Base-by-base conservation (phyloP, 37 sponge, comb jelly and placozoan species). In the Tethya wilhelma region DNA sequence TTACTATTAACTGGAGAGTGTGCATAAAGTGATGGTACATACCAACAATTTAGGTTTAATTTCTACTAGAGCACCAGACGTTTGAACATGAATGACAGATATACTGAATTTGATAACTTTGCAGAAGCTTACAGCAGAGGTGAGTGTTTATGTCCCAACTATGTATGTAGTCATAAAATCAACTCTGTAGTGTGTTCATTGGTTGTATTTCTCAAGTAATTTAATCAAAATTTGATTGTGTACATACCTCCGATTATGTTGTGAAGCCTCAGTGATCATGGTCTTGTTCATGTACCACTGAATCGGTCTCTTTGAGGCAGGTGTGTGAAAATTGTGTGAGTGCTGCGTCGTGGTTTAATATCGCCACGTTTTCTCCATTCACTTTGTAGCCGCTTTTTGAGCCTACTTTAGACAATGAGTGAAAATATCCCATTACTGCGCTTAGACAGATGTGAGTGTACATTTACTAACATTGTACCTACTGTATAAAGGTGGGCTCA, bases 51-150 rank as follows among this genome's bases (percentile, higher is more conserved):
- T n/a, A n/a, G n/a, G n/a, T n/a, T n/a, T n/a, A n/a, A n/a, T n/a
- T n/a, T n/a, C n/a, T n/a, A n/a, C n/a, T n/a, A n/a, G n/a, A n/a
- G n/a, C n/a, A n/a, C n/a, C n/a, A n/a, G n/a, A n/a, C n/a, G n/a
- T n/a, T 17, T 23, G 25, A 7, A 11, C 62, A 87, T 83, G 62
- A 23, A 41, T 1, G 25, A 58, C 19, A 33, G 63, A 11, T 81
- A 81, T 34, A 62, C 72, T 1, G 81, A 81, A 63, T 81, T 81
- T 58, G 81, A 81, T 14, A 33, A 70, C 5, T 81, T 81, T 58
- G 60, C 72, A n/a, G 12, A 9, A 9, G 14, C 14, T 49, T 19
- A 49, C 34, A 34, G 69, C 8, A 4, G 44, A 20, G 20, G 69
- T 69, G 44, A 69, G 69, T 69, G 26, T 11, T 4, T 9, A n/a